Evolutionary conservation across 2,888 invertebrate species (phyloP), one percentile per base, ranked within the genome.

Genomic region (Neria commutata): DNA sequence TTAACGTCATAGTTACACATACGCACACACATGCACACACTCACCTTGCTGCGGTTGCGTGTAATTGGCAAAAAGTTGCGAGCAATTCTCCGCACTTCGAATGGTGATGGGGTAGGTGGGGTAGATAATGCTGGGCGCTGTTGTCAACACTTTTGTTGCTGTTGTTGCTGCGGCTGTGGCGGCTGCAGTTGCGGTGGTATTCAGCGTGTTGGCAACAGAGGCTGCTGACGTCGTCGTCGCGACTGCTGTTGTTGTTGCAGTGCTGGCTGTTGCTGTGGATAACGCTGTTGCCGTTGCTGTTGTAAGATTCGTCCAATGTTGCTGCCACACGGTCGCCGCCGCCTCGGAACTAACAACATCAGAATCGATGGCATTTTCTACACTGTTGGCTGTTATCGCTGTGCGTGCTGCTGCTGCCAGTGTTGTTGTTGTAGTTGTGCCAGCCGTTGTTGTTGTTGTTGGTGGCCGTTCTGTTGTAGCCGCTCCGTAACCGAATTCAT

Each of bases 21-120:
- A n/a, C 37, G n/a, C 37, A 37, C 37, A 14, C 16, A 14, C 37
- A 5, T 23, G 21, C 46, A 21, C 24, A 34, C 26, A 61, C 69
- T 73, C 52, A 77, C 77, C 77, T 65, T 69, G 52, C 54, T 70
- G 67, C n/a, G 76, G 75, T 37, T 71, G 71, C 34, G 74, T 75
- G 51, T 74, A 78, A 66, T 79, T 76, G 71, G 71, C 69, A 62
- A 79, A 79, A 3, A 76, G 60, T 10, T 72, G 66, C 37, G 77
- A 76, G 55, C 79, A 79, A 56, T 74, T 77, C 46, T 73, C 73
- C 45, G 66, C 70, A 56, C 66, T 79, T 54, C 65, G 69, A 65
- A 73, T 69, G 24, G 63, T 60, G 29, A 67, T 66, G 29, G 64
- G 61, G 56, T 67, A 66, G 24, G 65, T 71, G 5, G 71, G 67